Conservation (phyloP, 2,113 vertebrate species). For the Crocuta crocuta region DNA sequence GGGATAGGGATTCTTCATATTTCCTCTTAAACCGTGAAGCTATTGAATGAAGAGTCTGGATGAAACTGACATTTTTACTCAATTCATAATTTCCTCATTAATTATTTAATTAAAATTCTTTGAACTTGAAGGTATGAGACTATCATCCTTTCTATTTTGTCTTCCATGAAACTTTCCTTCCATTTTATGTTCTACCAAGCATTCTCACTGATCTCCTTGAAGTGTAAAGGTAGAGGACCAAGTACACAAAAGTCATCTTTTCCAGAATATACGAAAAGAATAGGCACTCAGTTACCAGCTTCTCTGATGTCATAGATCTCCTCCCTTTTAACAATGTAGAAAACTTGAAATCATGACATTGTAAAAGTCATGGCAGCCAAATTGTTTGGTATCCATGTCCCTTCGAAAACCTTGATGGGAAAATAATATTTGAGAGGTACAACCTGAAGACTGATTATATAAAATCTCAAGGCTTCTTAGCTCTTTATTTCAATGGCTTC, state of each 20-base stretch:
- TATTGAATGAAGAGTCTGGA: neutral
- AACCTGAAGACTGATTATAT: neutral
- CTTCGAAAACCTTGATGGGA: slow-evolving; percentile 17
- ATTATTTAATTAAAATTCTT: slow-evolving; percentile 34
- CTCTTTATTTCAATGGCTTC: neutral
- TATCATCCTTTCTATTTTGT: neutral
- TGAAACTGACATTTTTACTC: neutral
- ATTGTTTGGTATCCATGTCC: neutral
- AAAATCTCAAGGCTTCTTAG: neutral
- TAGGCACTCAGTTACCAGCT: neutral
- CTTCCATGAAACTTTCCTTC: neutral
- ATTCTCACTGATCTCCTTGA: neutral
- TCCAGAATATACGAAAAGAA: neutral
- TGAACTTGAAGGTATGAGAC: neutral
- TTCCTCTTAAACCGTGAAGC: neutral
- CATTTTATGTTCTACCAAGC: neutral
- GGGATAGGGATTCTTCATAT: neutral
- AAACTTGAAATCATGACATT: neutral
- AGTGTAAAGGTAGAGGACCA: neutral
- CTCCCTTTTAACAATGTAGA: neutral
- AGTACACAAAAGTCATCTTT: neutral
- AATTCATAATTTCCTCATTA: neutral
- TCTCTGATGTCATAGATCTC: neutral
- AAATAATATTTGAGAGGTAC: slow-evolving; percentile 6
- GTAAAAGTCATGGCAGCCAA: neutral